These are phyloP conservation scores for Lacerta bilineata DNA, from an alignment of 2,797 vertebrate genomes.

Conservation along the genomic window DNA sequence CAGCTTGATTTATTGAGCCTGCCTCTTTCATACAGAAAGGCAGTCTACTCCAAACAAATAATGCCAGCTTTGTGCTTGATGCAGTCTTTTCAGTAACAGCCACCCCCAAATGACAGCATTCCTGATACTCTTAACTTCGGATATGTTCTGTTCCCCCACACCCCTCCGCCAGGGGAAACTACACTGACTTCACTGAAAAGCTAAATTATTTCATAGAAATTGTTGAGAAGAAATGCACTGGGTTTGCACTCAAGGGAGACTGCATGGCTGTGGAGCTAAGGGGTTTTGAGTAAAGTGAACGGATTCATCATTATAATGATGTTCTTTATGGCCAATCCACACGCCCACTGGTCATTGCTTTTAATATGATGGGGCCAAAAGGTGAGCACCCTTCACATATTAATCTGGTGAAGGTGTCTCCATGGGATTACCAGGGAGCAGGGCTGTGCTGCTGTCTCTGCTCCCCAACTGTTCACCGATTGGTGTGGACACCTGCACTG, in stretches of 20 bases:
- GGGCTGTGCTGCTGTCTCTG: background rate
- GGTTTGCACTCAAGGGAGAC: background rate
- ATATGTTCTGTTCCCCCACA: background rate
- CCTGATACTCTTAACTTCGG: rapidly evolving
- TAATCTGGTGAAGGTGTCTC: background rate
- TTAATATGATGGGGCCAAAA: background rate
- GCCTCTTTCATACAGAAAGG: background rate
- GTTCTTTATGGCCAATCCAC: background rate
- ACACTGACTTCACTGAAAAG: rapidly evolving
- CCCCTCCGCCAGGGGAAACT: rapidly evolving
- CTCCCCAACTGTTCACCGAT: background rate
- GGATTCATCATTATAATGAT: background rate
- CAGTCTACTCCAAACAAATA: background rate
- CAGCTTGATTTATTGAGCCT: conserved; percentile 11
- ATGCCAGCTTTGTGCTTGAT: background rate
- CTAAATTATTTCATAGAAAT: background rate
- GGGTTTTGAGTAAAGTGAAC: background rate
- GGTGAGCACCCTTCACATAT: background rate
- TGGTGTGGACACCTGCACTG: background rate
- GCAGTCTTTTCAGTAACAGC: rapidly evolving
- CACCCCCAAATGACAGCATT: background rate
- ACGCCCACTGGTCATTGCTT: background rate
- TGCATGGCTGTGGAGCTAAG: background rate
- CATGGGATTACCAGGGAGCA: background rate
- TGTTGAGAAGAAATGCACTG: background rate